Base-by-base conservation (phyloP, 2,888 invertebrate species). In the Palloptera scutellata region DNA sequence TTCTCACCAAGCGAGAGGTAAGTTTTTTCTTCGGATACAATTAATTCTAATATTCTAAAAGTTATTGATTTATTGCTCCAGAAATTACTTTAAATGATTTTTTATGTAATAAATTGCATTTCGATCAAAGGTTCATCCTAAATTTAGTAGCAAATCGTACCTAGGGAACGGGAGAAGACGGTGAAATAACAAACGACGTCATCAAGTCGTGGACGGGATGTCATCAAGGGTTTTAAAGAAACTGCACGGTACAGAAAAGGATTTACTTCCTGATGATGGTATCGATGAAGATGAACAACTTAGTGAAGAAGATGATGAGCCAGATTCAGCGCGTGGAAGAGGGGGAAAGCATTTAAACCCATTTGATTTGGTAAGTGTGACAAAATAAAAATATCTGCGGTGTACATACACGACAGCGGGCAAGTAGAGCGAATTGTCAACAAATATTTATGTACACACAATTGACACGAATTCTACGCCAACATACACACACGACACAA, bases 191-290 rank as follows among this genome's bases (percentile, higher is more conserved):
- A 30, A 30, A 30, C 2, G 30, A 30, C 30, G 30, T 30, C 30
- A 30, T 30, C 30, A 30, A 30, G 30, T 30, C 3, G 30, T 4
- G 30, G 30, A 30, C 30, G 30, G 48, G 53, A 91, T 91, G 91
- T 91, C 91, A 52, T 89, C 90, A 43, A 86, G 91, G 76, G 88
- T 90, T 73, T 84, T 91, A 71, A 88, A 89, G 74, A 91, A 91
- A 81, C 83, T 90, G 75, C 90, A 90, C 77, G 89, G 89, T 45
- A 12, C 40, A 30, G 69, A 86, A 52, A 87, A 87, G 75, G 86
- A 87, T 70, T 76, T 86, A 70, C 66, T 78, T n/a, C 72, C 71
- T 4, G 76, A 75, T 43, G 66, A 15, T 12, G 71, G 66, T 13
- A 74, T 77, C 45, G 80, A 80, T 57, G 84, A 84, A 57, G 87